Conservation (phyloP, 2,797 vertebrate genomes). For the Gephyroberyx darwinii region DNA sequence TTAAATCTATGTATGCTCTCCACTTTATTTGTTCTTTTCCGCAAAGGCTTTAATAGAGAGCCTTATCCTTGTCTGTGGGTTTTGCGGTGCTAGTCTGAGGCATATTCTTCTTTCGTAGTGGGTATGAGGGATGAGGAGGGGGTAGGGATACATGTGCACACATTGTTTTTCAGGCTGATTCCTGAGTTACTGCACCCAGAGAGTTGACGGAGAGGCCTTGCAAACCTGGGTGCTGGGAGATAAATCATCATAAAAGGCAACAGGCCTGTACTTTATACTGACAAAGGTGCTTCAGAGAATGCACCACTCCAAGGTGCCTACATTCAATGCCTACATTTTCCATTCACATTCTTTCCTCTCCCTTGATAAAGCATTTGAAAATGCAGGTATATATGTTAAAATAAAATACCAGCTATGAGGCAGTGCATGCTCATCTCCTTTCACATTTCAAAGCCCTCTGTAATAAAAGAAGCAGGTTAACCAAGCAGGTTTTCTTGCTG, state of each 20-base stretch:
- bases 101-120: conserved; percentile 28
- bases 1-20: conserved; percentile 34
- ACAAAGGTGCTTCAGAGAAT: conserved; percentile 59
- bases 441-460: not conserved
- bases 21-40: conserved; percentile 50
- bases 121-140: conserved; percentile 12
- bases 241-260: conserved; percentile 78
- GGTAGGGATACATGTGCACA: conserved; percentile 36
- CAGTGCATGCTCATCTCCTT: not conserved
- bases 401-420: not conserved
- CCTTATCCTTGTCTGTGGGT: conserved; percentile 27
- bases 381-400: conserved; percentile 17
- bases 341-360: conserved; percentile 25
- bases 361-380: conserved; percentile 16
- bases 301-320: conserved; percentile 28
- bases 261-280: conserved; percentile 51
- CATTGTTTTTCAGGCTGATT: conserved; percentile 57
- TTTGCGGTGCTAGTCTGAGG: conserved; percentile 24
- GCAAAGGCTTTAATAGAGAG: conserved; percentile 51
- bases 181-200: conserved; percentile 47
- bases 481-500: not conserved
- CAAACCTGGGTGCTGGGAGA: conserved; percentile 62
- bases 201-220: conserved; percentile 60
- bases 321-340: conserved; percentile 30
- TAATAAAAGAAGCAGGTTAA: not conserved